Evolutionary conservation across 2,797 vertebrate genomes (phyloP), one percentile per base, ranked within the genome.

Genomic region (Eptatretus atami): DNA sequence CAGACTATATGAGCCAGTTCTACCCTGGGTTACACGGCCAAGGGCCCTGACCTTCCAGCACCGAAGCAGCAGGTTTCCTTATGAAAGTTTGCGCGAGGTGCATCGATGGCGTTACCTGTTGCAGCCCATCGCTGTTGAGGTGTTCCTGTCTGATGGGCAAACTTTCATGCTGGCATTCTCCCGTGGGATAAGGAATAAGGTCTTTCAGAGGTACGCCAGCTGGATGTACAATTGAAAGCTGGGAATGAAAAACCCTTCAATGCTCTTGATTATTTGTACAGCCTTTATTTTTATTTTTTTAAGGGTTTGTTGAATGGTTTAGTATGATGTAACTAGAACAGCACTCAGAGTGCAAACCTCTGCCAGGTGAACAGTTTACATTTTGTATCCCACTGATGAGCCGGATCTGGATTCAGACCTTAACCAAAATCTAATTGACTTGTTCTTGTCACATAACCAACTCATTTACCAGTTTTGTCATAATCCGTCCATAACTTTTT

Each of bases 71-170:
- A 92, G 87, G 71, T 98, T 98, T 10, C 86, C 85, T 2, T 98
- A 98, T 63, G 92, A 96, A 70, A 90, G 95, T 74, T 95, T 98
- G 69, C 92, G 84, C 69, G 92, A 98, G 70, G 90, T 98, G 11
- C 90, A 98, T 74, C 96, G 95, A 75, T 81, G 92, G 66, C 79
- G 92, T 65, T 98, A 98, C 65, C 81, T 98, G 66, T 75, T 98
- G 65, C 92, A 98, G 87, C 90, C 92, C 44, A 96, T 96, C 74
- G 92, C 92, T 15, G 78, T 86, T 65, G 92, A 98, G 74, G 92
- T 98, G 65, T 98, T 96, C 76, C 96, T 90, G 25, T 87, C 82
- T 24, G 92, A 98, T 0, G 92, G 92, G 57, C 78, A 90, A 64
- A 98, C 96, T 76, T 96, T 95, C 70, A 74, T 98, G 70, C 71